Base-by-base conservation (phyloP, 2,888 invertebrate species). In the Hyposoter didymator region DNA sequence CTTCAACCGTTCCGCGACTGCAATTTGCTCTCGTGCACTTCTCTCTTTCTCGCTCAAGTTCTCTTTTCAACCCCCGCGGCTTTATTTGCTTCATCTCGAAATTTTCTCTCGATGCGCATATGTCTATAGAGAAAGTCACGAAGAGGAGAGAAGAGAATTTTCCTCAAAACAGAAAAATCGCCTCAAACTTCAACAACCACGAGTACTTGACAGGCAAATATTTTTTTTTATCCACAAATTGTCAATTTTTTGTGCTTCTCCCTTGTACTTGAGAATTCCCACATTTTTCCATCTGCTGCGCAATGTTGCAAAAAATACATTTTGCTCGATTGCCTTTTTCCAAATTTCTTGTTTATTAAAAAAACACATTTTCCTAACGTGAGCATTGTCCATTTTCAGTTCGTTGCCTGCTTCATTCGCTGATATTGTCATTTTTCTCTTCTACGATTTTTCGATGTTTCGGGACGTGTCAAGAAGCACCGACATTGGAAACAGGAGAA, bases 1-100 rank as follows among this genome's bases (percentile, higher is more conserved):
- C 78, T 86, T 87, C 81, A 86, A 81, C 81, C 81, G 81, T 78
- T 84, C 64, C 84, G 78, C 81, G 82, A 87, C 84, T 87, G 86
- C 87, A 84, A 87, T 87, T 86, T 80, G 72, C 76, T 80, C 75
- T 80, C 75, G 67, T 62, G 28, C 64, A 69, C 66, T 84, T n/a
- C 67, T 73, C 72, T 49, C 39, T 47, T n/a, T 78, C 78, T 72
- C 70, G 35, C 59, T 55, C 45, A 22, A 39, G 22, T 43, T 43
- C 67, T 55, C 52, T 67, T 55, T 69, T 66, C 45, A 35, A 67
- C 10, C 67, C 73, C 59, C 52, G 12, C 45, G 75, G 80, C 75
- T 81, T 80, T 84, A 72, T 81, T 76, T 72, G 49, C 76, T 28
- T 49, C 39, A 67, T 55, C 49, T 76, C 81, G 47, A 81, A 81